Evolutionary conservation across 2,888 invertebrate genomes (phyloP).

Genomic region (Philhelius pedissequus): DNA sequence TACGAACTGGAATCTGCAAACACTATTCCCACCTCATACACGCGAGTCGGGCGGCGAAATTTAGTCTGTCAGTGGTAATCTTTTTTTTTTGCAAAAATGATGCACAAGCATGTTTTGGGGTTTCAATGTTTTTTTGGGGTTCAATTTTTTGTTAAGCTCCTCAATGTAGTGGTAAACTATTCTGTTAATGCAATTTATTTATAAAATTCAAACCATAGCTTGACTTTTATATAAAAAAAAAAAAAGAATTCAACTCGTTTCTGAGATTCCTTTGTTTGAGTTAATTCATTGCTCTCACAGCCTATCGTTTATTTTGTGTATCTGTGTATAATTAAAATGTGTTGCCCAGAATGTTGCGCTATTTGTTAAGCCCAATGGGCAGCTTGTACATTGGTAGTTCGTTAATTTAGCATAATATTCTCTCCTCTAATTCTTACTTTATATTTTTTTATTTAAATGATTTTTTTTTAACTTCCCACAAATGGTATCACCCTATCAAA

Average conservation of each 20-base stretch:
- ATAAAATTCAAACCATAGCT: conserved; percentile 2
- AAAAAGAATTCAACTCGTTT: not conserved
- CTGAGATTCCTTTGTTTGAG: not conserved
- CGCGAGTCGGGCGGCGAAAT: too few species aligned
- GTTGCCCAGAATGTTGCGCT: not conserved
- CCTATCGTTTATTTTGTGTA: not conserved
- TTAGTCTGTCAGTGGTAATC: conserved; percentile 27
- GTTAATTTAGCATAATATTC: too few species aligned
- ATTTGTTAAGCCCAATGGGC: too few species aligned
- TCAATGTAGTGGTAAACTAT: not conserved
- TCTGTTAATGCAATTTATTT: conserved; percentile 13
- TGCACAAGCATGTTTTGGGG: conserved; percentile 1
- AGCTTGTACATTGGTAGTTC: too few species aligned
- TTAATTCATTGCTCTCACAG: not conserved
- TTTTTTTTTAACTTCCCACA: too few species aligned
- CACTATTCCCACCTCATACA: not conserved
- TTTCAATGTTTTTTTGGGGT: not conserved
- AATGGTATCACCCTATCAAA: too few species aligned
- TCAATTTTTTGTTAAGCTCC: not conserved
- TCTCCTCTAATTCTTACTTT: too few species aligned
- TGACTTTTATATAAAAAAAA: not conserved
- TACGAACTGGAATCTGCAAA: not conserved
- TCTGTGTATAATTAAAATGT: not conserved
- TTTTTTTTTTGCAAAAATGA: conserved; percentile 26
- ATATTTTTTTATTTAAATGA: too few species aligned